These are phyloP conservation scores for Epizoanthus ramosus DNA, from an alignment of 92 coral and sea anemone genomes.

Conservation along the genomic window DNA sequence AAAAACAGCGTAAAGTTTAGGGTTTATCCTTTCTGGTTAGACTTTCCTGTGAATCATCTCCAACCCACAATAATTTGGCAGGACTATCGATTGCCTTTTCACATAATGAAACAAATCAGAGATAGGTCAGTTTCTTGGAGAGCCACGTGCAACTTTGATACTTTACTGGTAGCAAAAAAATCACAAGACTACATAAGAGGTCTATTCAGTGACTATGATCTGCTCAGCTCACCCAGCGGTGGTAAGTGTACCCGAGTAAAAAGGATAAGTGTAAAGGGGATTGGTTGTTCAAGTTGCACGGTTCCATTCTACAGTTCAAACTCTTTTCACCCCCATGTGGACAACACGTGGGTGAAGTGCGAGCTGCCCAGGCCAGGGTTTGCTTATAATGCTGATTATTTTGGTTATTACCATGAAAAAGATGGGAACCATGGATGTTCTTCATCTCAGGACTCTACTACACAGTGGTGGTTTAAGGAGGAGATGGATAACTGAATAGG, in stretches of 20 bases:
- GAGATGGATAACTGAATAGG: background rate
- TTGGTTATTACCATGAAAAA: background rate
- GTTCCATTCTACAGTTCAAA: background rate
- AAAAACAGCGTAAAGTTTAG: conserved; percentile 7
- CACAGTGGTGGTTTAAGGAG: conserved; percentile 6
- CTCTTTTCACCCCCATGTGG: background rate
- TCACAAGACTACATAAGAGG: background rate
- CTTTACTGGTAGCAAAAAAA: background rate
- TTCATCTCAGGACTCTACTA: conserved; percentile 2
- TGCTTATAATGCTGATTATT: background rate
- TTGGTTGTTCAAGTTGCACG: background rate
- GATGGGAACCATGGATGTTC: background rate
- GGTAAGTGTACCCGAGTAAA: background rate
- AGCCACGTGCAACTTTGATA: conserved; percentile 42
- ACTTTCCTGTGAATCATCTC: conserved; percentile 45
- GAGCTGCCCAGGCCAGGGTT: background rate
- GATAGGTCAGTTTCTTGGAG: conserved; percentile 3
- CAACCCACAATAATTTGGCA: conserved; percentile 30
- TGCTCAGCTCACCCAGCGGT: background rate
- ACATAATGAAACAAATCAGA: conserved; percentile 34
- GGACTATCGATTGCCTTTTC: conserved; percentile 32
- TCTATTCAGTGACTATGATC: background rate
- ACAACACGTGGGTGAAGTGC: background rate
- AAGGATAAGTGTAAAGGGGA: background rate
- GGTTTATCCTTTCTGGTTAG: background rate